Evolutionary conservation across 1,140 invertebrate species (phyloP).

Genomic region (Anastrepha ludens): DNA sequence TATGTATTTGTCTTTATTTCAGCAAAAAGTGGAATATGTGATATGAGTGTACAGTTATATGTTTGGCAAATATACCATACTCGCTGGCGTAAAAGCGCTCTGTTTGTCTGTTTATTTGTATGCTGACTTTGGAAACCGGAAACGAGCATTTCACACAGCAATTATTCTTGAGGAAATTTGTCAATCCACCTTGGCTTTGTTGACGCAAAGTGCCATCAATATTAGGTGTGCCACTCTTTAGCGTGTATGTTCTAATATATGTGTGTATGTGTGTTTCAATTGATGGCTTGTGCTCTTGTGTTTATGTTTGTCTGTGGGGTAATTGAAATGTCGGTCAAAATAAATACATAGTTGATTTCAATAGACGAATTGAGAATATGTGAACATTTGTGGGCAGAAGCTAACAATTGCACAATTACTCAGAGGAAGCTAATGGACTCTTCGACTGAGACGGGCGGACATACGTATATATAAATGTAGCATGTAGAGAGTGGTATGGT

Average conservation of each 20-base stretch:
- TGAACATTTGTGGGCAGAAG: constrained; percentile 3
- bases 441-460: neutral
- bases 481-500: too few relatives aligned
- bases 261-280: neutral
- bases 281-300: neutral
- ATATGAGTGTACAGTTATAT: neutral
- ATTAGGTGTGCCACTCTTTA: constrained; percentile 5
- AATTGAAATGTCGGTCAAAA: constrained; percentile 51
- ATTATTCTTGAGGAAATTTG: constrained; percentile 53
- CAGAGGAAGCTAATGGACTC: neutral
- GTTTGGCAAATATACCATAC: neutral
- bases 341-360: constrained; percentile 44
- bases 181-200: constrained; percentile 53
- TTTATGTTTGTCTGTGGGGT: neutral
- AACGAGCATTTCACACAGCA: constrained; percentile 50
- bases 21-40: neutral
- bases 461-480: neutral
- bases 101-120: neutral
- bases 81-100: too few relatives aligned
- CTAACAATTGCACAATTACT: constrained; percentile 18
- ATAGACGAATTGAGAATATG: constrained; percentile 18
- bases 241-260: neutral
- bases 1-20: neutral
- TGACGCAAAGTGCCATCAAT: neutral
- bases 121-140: constrained; percentile 27